phyloP scores from a whole-genome alignment of 2,888 invertebrate species.

The Neoscelio sp. region DNA sequence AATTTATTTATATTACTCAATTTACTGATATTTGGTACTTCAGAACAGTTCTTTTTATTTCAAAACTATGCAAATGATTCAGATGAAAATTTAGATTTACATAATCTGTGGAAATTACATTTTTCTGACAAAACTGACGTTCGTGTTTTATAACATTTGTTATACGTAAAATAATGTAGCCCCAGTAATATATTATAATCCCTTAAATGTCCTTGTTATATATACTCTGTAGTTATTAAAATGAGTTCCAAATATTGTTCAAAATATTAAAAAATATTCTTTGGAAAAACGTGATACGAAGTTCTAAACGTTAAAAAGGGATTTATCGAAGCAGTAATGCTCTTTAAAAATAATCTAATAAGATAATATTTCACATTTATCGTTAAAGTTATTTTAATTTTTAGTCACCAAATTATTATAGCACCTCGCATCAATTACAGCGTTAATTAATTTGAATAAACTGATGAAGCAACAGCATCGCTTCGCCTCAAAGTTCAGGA shows the following conservation, averaged over 20 bases:
- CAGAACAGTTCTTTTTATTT: slow-evolving; percentile 1
- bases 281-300: too few relatives aligned
- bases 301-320: too few relatives aligned
- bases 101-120: background rate
- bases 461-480: slow-evolving; percentile 19
- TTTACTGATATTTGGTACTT: too few relatives aligned
- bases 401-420: too few relatives aligned
- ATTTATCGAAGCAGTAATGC: too few relatives aligned
- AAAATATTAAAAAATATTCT: background rate
- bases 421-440: slow-evolving; percentile 3
- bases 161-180: slow-evolving; percentile 12
- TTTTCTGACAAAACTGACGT: slow-evolving; percentile 10
- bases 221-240: slow-evolving; percentile 20
- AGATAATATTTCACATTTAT: slow-evolving; percentile 12
- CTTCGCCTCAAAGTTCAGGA: slow-evolving; percentile 9
- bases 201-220: slow-evolving; percentile 36
- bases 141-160: slow-evolving; percentile 30
- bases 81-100: too few relatives aligned
- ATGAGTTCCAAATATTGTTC: slow-evolving; percentile 1
- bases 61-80: too few relatives aligned
- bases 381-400: too few relatives aligned
- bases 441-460: slow-evolving; percentile 30
- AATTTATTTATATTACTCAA: too few relatives aligned
- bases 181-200: slow-evolving; percentile 26
- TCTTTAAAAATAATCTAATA: background rate